phyloP scores from a whole-genome alignment of 1,140 invertebrate species.

The Brachionus koreanus region DNA sequence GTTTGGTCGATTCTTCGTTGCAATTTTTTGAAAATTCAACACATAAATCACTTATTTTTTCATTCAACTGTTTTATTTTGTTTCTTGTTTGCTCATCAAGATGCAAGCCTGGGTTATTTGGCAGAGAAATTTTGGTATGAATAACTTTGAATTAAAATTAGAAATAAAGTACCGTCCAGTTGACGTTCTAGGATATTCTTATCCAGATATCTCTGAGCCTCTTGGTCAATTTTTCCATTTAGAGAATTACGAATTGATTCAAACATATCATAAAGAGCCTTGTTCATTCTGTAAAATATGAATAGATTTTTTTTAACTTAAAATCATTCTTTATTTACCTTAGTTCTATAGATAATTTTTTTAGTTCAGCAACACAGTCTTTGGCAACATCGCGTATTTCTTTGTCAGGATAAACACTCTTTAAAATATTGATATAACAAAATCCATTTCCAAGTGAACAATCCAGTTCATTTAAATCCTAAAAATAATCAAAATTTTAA shows the following conservation, averaged over 20 bases:
- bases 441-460: conserved; percentile 11
- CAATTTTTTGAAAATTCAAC: conserved; percentile 61
- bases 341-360: conserved; percentile 62
- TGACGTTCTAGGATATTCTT: conserved; percentile 59
- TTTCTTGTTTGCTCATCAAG: conserved; percentile 58
- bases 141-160: not conserved
- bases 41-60: conserved; percentile 60
- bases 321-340: conserved; percentile 49
- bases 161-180: conserved; percentile 59
- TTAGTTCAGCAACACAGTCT: conserved; percentile 59
- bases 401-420: conserved; percentile 60
- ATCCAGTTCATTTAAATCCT: conserved; percentile 42
- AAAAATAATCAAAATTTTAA: not conserved
- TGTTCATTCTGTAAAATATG: conserved; percentile 55
- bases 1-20: conserved; percentile 61
- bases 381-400: conserved; percentile 59
- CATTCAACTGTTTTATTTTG: conserved; percentile 60
- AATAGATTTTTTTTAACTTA: not conserved
- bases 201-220: conserved; percentile 58
- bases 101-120: conserved; percentile 57
- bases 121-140: no score
- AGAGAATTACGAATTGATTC: conserved; percentile 55
- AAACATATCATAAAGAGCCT: conserved; percentile 62
- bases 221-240: conserved; percentile 50
- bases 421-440: conserved; percentile 50